phyloP scores from a whole-genome alignment of 2,797 vertebrate species.

The Sternotherus odoratus region DNA sequence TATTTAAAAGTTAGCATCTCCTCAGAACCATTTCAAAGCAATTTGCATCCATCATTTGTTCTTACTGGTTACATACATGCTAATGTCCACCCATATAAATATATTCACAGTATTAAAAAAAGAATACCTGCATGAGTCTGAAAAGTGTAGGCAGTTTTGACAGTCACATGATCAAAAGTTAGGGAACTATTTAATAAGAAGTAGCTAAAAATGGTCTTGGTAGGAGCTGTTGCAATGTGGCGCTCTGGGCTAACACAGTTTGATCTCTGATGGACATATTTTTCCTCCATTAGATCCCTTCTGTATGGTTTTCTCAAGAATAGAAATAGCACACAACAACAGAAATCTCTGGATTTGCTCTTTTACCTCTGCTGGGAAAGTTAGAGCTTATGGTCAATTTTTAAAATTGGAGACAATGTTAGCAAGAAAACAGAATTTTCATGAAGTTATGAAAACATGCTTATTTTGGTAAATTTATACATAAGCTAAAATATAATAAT shows the following conservation, averaged over 20 bases:
- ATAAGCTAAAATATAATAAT: constrained; percentile 62
- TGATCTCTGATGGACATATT: constrained; percentile 15
- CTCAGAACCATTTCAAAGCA: constrained; percentile 51
- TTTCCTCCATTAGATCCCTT: constrained; percentile 45
- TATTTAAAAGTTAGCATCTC: constrained; percentile 67
- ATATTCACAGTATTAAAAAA: constrained; percentile 51
- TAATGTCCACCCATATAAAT: constrained; percentile 53
- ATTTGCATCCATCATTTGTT: constrained; percentile 62
- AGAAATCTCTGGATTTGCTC: not conserved
- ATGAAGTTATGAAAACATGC: constrained; percentile 50
- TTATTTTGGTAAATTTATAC: constrained; percentile 75
- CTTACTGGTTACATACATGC: not conserved
- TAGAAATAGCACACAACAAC: constrained; percentile 22
- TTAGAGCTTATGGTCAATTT: not conserved
- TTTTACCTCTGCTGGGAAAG: not conserved
- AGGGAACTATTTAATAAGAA: constrained; percentile 32
- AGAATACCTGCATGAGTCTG: constrained; percentile 47
- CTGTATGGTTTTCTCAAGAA: not conserved
- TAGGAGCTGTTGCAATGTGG: constrained; percentile 23
- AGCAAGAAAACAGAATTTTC: constrained; percentile 41
- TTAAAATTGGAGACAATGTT: not conserved
- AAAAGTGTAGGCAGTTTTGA: constrained; percentile 50
- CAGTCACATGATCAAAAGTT: constrained; percentile 33
- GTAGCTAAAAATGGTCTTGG: constrained; percentile 25
- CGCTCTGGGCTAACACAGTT: constrained; percentile 41